Evolutionary conservation across 2,113 vertebrate species (phyloP).

Genomic region (Stictonetta naevosa): DNA sequence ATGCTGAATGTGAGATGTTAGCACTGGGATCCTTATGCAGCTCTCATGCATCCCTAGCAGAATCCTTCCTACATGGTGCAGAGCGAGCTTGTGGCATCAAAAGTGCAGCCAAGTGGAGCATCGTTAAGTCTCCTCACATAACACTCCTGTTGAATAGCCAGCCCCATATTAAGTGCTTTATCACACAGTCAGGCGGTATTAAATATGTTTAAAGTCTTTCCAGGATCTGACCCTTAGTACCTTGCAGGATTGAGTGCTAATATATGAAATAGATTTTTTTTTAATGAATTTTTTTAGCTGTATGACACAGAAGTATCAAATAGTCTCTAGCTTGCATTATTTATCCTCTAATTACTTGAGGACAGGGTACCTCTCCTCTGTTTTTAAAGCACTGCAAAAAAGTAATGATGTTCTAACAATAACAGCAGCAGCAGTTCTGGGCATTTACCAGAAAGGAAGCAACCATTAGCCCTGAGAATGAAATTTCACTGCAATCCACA

Average conservation of each 20-base stretch:
- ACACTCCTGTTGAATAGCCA: neutral
- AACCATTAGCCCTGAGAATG: slow-evolving; percentile 16
- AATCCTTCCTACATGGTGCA: neutral
- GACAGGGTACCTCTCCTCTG: slow-evolving; percentile 23
- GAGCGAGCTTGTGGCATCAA: neutral
- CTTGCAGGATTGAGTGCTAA: neutral
- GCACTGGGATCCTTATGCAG: neutral
- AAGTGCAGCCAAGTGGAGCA: neutral
- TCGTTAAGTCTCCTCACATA: fast-evolving
- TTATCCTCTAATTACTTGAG: slow-evolving; percentile 10
- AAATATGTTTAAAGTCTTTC: neutral
- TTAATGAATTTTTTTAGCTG: neutral
- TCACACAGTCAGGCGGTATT: neutral
- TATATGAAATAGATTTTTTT: neutral
- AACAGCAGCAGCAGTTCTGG: slow-evolving; percentile 12
- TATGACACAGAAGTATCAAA: neutral
- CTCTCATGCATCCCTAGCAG: neutral
- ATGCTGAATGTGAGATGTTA: neutral
- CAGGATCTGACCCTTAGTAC: neutral
- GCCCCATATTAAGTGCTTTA: neutral
- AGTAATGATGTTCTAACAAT: slow-evolving; percentile 27
- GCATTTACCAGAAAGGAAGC: slow-evolving; percentile 41
- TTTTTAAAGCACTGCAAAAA: slow-evolving; percentile 34
- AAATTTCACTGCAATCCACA: slow-evolving; percentile 52
- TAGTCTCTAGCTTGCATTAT: neutral